phyloP scores from a whole-genome alignment of 2,888 invertebrate genomes.

The Watsonalla binaria region DNA sequence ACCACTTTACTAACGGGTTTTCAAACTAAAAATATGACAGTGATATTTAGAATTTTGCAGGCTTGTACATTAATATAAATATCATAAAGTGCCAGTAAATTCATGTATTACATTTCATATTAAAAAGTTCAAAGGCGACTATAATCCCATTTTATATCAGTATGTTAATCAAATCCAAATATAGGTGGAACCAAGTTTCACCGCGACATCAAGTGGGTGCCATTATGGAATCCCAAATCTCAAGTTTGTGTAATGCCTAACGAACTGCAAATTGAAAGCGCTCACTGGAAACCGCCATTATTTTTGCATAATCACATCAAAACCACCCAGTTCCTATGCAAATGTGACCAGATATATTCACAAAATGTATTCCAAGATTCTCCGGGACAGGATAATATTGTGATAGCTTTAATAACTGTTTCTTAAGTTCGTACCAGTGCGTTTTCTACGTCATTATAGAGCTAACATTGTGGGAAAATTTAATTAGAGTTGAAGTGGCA shows the following conservation, averaged over 20 bases:
- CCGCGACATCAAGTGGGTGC: neutral
- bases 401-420: neutral
- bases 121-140: no score
- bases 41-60: no score
- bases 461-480: no score
- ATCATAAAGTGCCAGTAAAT: no score
- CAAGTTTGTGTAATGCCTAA: constrained; percentile 41
- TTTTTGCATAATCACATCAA: constrained; percentile 67
- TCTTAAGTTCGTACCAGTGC: neutral
- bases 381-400: constrained; percentile 6
- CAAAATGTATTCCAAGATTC: constrained; percentile 42
- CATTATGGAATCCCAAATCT: constrained; percentile 37
- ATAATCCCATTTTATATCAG: neutral
- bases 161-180: neutral
- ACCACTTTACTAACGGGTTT: no score
- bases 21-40: no score
- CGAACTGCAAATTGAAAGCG: constrained; percentile 54
- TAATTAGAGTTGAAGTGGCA: no score
- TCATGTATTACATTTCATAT: no score
- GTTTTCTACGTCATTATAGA: no score
- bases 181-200: neutral
- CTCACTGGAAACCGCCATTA: constrained; percentile 28
- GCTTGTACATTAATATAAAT: no score
- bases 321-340: constrained; percentile 55
- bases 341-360: constrained; percentile 42